Evolutionary conservation across 1,140 invertebrate genomes (phyloP).

Genomic region (Ctenoplectra terminalis): DNA sequence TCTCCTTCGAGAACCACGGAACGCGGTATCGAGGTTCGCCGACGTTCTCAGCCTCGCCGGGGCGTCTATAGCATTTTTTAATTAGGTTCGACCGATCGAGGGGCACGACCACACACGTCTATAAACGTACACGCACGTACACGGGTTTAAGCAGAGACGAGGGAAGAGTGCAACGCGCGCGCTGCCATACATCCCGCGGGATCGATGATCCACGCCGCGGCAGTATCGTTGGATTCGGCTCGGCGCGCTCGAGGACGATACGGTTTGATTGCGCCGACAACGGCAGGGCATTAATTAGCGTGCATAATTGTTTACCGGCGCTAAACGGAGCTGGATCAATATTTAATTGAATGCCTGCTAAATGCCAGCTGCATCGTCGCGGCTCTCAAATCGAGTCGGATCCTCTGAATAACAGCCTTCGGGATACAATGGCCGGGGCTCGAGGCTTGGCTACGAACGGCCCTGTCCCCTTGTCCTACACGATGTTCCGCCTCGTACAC

Average conservation of each 20-base stretch:
- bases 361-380: constrained; percentile 79
- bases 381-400: constrained; percentile 77
- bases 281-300: constrained; percentile 80
- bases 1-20: not conserved
- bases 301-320: constrained; percentile 82
- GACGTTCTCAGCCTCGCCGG: not conserved
- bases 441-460: not conserved
- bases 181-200: constrained; percentile 32
- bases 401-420: constrained; percentile 72
- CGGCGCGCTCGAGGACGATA: constrained; percentile 67
- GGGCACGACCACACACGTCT: not conserved
- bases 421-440: constrained; percentile 59
- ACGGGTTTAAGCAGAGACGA: not conserved
- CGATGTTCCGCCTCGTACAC: constrained; percentile 51
- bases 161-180: not conserved
- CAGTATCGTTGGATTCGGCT: constrained; percentile 46
- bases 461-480: constrained; percentile 51
- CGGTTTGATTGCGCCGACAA: constrained; percentile 80
- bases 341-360: constrained; percentile 82
- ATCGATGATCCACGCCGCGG: constrained; percentile 61
- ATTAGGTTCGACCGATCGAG: constrained; percentile 57
- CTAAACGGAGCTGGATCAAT: constrained; percentile 81
- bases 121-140: not conserved
- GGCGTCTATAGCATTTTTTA: constrained; percentile 44
- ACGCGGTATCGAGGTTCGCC: not conserved